Percentiles rank a stretch among this genome's conserved stretches.
phyloP scores from a whole-genome alignment of 2,797 vertebrate genomes.

The Falco cherrug region DNA sequence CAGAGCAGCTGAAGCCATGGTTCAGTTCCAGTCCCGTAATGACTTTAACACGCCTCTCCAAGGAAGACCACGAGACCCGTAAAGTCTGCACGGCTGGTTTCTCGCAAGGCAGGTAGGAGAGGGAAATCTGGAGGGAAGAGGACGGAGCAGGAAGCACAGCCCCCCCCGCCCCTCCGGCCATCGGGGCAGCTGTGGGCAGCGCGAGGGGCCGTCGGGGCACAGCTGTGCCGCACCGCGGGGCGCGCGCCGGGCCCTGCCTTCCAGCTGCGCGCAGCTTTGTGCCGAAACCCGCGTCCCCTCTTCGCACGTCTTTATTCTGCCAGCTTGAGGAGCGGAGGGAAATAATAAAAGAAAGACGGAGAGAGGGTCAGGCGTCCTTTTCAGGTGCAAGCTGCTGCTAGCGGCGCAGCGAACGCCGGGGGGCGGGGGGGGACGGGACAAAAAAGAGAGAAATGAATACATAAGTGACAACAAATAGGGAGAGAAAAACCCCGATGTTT shows the following conservation, averaged over 20 bases:
- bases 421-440: too few relatives aligned
- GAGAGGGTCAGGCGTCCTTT: not conserved
- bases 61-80: not conserved
- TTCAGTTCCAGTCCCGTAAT: not conserved
- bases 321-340: not conserved
- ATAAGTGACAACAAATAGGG: not conserved
- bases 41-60: not conserved
- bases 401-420: not conserved
- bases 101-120: not conserved
- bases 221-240: not conserved
- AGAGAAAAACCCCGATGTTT: accelerated
- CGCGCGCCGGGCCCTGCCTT: not conserved
- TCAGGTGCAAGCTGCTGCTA: not conserved
- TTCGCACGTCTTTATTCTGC: not conserved
- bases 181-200: not conserved
- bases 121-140: not conserved
- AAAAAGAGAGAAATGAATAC: not conserved
- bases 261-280: not conserved
- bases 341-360: not conserved
- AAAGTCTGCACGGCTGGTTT: not conserved
- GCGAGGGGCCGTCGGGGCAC: not conserved
- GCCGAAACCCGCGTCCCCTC: not conserved
- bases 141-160: accelerated
- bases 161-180: too few relatives aligned
- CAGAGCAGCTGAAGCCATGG: not conserved